Evolutionary conservation across 2,113 vertebrate species (phyloP).

Genomic region (Zosterops lateralis): DNA sequence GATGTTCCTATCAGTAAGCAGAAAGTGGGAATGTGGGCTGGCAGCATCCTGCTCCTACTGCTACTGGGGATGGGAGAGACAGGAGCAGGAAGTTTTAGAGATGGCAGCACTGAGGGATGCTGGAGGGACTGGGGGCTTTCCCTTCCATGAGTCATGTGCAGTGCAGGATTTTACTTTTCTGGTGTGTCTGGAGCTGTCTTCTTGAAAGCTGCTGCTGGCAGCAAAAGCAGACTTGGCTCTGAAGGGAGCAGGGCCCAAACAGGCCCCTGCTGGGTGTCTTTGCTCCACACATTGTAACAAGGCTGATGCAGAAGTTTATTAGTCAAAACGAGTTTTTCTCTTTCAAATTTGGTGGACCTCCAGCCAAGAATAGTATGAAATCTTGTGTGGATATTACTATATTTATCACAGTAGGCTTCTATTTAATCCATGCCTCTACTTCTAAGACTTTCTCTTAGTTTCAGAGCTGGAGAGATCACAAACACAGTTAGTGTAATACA

Average conservation of each 20-base stretch:
- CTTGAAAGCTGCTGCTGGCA: not conserved
- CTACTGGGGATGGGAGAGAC: not conserved
- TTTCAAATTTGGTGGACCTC: not conserved
- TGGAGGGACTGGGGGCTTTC: not conserved
- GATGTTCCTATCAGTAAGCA: not conserved
- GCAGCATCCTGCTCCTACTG: not conserved
- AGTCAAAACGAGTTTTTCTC: not conserved
- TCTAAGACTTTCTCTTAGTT: not conserved
- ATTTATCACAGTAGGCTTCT: not conserved
- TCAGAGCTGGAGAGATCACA: not conserved
- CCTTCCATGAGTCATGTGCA: not conserved
- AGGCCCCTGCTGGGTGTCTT: not conserved
- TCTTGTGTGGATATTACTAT: fast-evolving
- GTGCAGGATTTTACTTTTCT: not conserved
- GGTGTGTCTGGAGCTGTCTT: not conserved
- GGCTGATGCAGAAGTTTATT: not conserved
- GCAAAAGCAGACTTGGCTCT: not conserved
- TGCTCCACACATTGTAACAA: not conserved
- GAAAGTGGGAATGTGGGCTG: fast-evolving
- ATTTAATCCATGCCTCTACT: not conserved
- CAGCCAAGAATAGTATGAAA: not conserved
- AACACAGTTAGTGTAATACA: not conserved
- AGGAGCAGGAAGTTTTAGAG: not conserved
- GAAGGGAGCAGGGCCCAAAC: not conserved
- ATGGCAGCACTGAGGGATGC: fast-evolving